Conservation (phyloP, 2,888 invertebrate species). For the Amiota communis region DNA sequence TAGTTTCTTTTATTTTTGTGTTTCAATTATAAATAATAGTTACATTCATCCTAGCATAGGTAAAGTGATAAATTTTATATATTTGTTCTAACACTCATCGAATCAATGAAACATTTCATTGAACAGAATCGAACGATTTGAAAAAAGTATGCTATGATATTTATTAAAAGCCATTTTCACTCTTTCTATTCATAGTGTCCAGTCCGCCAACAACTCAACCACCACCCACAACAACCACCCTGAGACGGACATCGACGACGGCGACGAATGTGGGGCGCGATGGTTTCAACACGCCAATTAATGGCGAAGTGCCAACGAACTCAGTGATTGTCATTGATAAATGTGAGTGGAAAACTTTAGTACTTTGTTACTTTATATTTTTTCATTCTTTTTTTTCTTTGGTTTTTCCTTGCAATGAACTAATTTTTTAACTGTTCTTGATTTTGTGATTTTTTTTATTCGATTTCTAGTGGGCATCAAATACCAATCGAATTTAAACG, state of each 20-base stretch:
- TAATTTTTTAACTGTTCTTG: neutral
- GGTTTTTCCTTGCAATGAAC: neutral
- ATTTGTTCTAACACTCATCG: neutral
- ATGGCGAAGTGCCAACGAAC: constrained; percentile 79
- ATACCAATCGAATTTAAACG: constrained; percentile 83
- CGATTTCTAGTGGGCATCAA: constrained; percentile 78
- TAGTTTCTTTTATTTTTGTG: too few species aligned
- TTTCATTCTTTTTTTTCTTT: constrained; percentile 6
- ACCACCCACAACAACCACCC: constrained; percentile 79
- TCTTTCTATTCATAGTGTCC: constrained; percentile 77
- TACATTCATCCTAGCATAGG: neutral
- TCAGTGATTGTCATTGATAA: constrained; percentile 77
- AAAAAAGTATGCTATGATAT: neutral
- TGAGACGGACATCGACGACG: constrained; percentile 61
- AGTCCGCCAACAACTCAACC: constrained; percentile 87
- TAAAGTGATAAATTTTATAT: constrained; percentile 12
- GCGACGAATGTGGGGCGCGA: constrained; percentile 52
- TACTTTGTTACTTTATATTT: neutral
- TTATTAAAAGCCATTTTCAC: neutral
- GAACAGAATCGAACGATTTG: neutral
- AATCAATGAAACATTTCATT: neutral
- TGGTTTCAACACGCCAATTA: constrained; percentile 74
- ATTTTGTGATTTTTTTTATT: constrained; percentile 22
- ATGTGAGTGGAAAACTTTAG: constrained; percentile 71
- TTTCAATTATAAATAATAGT: too few species aligned